Evolutionary conservation across 1,140 invertebrate species (phyloP).

Genomic region (Zelostemma sp.): DNA sequence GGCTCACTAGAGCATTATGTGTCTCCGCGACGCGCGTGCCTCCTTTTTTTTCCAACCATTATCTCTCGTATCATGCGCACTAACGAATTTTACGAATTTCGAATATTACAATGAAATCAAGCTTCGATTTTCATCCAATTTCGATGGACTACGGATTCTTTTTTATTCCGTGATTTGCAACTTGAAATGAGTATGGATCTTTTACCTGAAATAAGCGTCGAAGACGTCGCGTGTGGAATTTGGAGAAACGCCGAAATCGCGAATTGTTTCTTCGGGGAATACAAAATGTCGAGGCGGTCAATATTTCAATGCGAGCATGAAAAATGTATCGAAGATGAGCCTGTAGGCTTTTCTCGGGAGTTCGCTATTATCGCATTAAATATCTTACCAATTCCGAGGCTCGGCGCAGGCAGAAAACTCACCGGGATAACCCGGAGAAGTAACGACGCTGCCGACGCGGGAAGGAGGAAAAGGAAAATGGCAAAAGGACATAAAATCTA

Average conservation of each 20-base stretch:
- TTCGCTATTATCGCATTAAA: constrained; percentile 43
- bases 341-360: constrained; percentile 4
- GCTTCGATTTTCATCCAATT: no score
- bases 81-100: no score
- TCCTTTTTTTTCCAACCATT: no score
- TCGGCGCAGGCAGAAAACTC: constrained; percentile 27
- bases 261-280: background rate
- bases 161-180: no score
- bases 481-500: constrained; percentile 48
- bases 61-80: no score
- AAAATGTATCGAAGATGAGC: constrained; percentile 24
- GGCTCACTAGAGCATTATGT: constrained; percentile 38
- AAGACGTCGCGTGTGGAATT: no score
- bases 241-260: background rate
- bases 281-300: constrained; percentile 10
- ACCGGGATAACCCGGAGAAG: constrained; percentile 35
- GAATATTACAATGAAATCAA: no score
- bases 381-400: constrained; percentile 37
- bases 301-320: constrained; percentile 30
- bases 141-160: no score
- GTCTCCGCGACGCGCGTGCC: background rate
- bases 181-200: no score
- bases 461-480: constrained; percentile 32
- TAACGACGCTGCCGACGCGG: constrained; percentile 31
- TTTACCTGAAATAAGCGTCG: no score